Conservation (phyloP, 2,797 vertebrate genomes). For the Limnodromus scolopaceus region DNA sequence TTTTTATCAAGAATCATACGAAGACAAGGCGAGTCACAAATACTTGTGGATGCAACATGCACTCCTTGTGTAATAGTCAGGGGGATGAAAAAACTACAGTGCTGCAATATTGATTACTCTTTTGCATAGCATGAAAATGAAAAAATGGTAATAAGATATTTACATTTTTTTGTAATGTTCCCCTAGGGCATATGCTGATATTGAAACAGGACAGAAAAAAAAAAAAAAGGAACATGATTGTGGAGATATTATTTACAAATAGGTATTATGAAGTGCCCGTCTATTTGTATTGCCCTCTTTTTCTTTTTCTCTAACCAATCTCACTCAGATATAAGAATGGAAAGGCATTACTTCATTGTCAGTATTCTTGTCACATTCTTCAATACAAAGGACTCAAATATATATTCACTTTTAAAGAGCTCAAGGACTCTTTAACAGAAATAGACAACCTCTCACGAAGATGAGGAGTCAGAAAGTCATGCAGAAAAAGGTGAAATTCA, state of each 20-base stretch:
- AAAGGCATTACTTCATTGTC: background rate
- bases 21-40: conserved; percentile 28
- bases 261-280: background rate
- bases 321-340: background rate
- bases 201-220: background rate
- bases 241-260: background rate
- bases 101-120: background rate
- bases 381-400: background rate
- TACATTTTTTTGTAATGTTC: background rate
- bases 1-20: conserved; percentile 17
- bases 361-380: background rate
- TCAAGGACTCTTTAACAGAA: background rate
- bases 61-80: conserved; percentile 5
- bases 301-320: background rate
- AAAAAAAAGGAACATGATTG: background rate
- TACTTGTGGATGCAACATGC: background rate
- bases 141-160: background rate
- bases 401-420: background rate
- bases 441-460: background rate
- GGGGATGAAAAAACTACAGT: background rate
- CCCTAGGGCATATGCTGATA: background rate
- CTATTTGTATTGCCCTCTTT: background rate
- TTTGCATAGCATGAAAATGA: background rate
- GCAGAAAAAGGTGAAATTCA: background rate
- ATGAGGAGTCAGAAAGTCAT: background rate